Evolutionary conservation across 2,797 vertebrate species (phyloP), one percentile per base, ranked within the genome.

Genomic region (Nyctibius grandis): DNA sequence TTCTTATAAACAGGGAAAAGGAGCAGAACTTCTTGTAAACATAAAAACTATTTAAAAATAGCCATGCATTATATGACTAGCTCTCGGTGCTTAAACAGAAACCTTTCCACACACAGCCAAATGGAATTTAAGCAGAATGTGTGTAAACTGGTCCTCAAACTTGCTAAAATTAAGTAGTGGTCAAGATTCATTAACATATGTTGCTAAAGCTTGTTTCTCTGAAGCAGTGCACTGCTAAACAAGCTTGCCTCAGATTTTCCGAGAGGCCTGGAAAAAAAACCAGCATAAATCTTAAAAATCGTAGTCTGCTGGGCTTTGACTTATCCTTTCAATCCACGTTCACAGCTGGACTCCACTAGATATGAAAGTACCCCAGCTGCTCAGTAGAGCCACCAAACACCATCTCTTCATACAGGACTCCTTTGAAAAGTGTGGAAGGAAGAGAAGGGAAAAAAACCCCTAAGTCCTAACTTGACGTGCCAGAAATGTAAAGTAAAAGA

Each of bases 401-500:
- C 57, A 48, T 42, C 29, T 77, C 51, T 77, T 79, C 72, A 64
- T 85, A 16, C 36, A 33, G 31, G 20, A 81, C 29, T 84, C 78
- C 45, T 78, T 78, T 80, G 64, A 86, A 91, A 94, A 85, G 33
- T 3, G 0, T 53, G 50, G 67, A 87, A 77, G 68, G 56, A 82
- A 82, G n/a, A 65, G 47, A 86, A 87, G 61, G 88, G 80, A 61
- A 51, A 9, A 34, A 63, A 54, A 36, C 3, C 9, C 21, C 1
- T 17, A 31, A 84, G 59, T 72, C 70, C 54, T 53, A 67, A 70
- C 36, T 45, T 93, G 33, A 72, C 0, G 3, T 83, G 81, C 85
- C 76, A 88, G 36, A 93, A 97, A 94, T 85, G 19, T 54, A 85
- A 95, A 94, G 51, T 60, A 34, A 90, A 70, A 88, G 36, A 60